Evolutionary conservation across 2,888 invertebrate genomes (phyloP), one percentile per base, ranked within the genome.

Genomic region (Xanthostigma xanthostigma): DNA sequence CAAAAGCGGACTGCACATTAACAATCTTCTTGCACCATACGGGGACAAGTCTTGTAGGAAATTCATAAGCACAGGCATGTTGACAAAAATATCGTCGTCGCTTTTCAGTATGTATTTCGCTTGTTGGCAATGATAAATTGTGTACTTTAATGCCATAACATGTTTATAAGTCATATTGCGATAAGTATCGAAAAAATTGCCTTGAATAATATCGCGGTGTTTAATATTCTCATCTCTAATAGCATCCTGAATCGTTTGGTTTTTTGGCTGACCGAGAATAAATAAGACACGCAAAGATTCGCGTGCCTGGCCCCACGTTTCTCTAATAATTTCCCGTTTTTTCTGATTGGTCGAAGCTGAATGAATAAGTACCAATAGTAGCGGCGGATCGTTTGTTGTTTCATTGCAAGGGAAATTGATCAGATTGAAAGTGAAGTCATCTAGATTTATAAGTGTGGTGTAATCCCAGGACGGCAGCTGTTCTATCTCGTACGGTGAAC

Each of bases 121-220:
- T 37, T 70, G 67, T 0, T 76, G 71, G 62, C 89, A 89, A 58
- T 81, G 75, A 57, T 78, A 79, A 1, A 74, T 67, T 14, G 80
- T 77, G 81, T 88, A 89, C 60, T 87, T 86, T 41, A 89, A 69
- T 0, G 80, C 83, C 77, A 86, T 86, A 8, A 84, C 79, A 62
- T 89, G 87, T 60, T 90, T 90, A 58, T 88, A 83, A 0, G 89
- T 89, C 66, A 90, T 75, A 63, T 90, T 90, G 45, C 79, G 72
- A 59, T 90, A 90, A 0, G 79, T 74, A 65, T 90, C 90, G 39
- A 73, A 55, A 58, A 88, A 90, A 50, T 73, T 78, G 0, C 88
- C 89, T 60, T 87, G 84, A 13, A 89, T 73, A 37, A 86, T 69
- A 56, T 86, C 85, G 1, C 69, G 69, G 55, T 74, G 70, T 0